Conservation (phyloP, 1,140 invertebrate species). For the Saccostrea glomerata region DNA sequence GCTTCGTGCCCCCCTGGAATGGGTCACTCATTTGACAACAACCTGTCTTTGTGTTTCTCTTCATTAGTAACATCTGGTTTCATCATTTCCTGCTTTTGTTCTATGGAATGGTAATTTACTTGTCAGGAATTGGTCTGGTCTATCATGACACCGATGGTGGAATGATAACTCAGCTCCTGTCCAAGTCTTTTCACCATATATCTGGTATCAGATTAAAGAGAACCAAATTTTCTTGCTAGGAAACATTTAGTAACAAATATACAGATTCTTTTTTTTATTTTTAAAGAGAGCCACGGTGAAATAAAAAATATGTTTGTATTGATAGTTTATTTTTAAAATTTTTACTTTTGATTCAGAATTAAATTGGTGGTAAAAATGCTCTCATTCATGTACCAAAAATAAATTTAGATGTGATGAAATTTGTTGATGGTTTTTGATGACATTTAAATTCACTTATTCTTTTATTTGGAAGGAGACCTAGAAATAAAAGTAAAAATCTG, state of each 20-base stretch:
- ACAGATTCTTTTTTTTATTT: too few relatives aligned
- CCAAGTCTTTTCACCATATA: not conserved
- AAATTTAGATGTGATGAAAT: too few relatives aligned
- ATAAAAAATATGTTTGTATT: too few relatives aligned
- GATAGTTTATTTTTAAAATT: too few relatives aligned
- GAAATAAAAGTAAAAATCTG: too few relatives aligned
- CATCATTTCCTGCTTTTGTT: constrained; percentile 16
- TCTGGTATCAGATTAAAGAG: not conserved
- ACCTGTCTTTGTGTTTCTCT: constrained; percentile 24
- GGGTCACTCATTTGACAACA: constrained; percentile 22
- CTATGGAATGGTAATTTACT: constrained; percentile 6
- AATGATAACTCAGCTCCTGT: constrained; percentile 3
- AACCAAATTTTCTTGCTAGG: not conserved
- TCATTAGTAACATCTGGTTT: constrained; percentile 34
- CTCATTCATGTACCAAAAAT: too few relatives aligned
- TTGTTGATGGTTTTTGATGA: too few relatives aligned
- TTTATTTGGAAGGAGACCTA: too few relatives aligned
- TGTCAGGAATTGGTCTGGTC: not conserved
- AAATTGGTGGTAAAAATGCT: too few relatives aligned
- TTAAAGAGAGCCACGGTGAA: too few relatives aligned
- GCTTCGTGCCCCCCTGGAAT: not conserved
- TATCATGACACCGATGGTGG: constrained; percentile 10
- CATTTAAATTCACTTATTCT: too few relatives aligned
- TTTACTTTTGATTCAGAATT: too few relatives aligned
- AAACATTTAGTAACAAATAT: not conserved